Conservation (phyloP, 2,797 vertebrate species). For the Avahi laniger region DNA sequence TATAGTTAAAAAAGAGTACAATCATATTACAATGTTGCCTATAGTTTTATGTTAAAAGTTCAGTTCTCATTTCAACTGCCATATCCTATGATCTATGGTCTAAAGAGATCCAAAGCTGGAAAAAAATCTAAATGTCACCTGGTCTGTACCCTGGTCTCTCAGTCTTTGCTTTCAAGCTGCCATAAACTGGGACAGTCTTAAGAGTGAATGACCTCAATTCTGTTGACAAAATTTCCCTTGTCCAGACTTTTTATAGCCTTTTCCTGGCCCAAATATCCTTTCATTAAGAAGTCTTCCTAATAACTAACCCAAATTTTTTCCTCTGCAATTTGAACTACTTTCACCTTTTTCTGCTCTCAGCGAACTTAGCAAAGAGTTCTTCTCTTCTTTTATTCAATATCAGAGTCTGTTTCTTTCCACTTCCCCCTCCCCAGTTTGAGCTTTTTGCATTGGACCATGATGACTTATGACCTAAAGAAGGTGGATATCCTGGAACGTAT, state of each 20-base stretch:
- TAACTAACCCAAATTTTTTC: not conserved
- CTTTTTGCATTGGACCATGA: not conserved
- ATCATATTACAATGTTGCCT: not conserved
- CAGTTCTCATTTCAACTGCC: not conserved
- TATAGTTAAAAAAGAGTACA: not conserved
- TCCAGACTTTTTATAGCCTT: not conserved
- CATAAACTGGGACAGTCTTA: not conserved
- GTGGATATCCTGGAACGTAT: not conserved
- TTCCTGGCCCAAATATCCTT: not conserved
- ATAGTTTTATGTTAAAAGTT: not conserved
- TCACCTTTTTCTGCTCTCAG: not conserved
- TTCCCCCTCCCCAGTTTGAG: not conserved
- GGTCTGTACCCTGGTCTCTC: not conserved
- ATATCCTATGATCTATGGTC: not conserved
- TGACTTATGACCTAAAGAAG: constrained; percentile 3
- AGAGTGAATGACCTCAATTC: not conserved
- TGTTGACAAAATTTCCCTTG: not conserved
- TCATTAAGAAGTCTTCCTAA: not conserved
- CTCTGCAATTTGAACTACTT: not conserved
- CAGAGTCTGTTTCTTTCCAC: not conserved
- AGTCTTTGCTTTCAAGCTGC: not conserved
- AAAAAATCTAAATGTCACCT: not conserved
- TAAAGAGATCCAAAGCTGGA: not conserved
- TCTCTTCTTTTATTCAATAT: not conserved
- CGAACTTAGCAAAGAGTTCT: not conserved